phyloP scores from a whole-genome alignment of 2,797 vertebrate genomes.

The Cossypha heuglini region DNA sequence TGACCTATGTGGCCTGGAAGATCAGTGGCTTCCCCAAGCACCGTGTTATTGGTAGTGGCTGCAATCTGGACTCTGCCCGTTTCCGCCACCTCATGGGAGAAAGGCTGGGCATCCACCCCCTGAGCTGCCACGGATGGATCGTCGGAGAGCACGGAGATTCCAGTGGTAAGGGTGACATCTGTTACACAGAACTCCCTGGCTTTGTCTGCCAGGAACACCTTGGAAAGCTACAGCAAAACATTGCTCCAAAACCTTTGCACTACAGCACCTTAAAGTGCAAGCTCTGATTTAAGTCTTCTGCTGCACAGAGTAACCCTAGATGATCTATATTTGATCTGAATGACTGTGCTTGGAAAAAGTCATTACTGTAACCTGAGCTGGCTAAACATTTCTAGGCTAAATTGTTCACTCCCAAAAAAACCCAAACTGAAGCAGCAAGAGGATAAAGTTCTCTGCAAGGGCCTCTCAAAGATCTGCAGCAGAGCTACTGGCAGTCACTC shows the following conservation, averaged over 20 bases:
- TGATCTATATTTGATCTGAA: conserved; percentile 62
- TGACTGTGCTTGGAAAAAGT: conserved; percentile 54
- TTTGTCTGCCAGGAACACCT: not conserved
- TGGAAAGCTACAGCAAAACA: not conserved
- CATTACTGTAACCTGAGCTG: conserved; percentile 44
- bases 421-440: not conserved
- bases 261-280: not conserved
- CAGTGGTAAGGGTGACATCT: conserved; percentile 83
- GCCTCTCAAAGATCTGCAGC: not conserved
- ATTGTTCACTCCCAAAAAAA: conserved; percentile 7
- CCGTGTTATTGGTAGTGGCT: conserved; percentile 94
- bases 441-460: not conserved
- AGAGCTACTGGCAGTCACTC: not conserved
- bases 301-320: conserved; percentile 51
- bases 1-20: conserved; percentile 98
- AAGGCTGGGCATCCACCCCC: conserved; percentile 86
- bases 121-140: conserved; percentile 95
- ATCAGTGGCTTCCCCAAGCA: conserved; percentile 94
- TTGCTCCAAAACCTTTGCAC: not conserved
- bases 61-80: conserved; percentile 94
- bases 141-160: conserved; percentile 96
- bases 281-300: not conserved
- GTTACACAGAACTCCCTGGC: too few species aligned
- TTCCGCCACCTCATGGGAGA: conserved; percentile 96
- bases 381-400: not conserved